Conservation (phyloP, 2,113 vertebrate genomes). For the Lonchura striata region DNA sequence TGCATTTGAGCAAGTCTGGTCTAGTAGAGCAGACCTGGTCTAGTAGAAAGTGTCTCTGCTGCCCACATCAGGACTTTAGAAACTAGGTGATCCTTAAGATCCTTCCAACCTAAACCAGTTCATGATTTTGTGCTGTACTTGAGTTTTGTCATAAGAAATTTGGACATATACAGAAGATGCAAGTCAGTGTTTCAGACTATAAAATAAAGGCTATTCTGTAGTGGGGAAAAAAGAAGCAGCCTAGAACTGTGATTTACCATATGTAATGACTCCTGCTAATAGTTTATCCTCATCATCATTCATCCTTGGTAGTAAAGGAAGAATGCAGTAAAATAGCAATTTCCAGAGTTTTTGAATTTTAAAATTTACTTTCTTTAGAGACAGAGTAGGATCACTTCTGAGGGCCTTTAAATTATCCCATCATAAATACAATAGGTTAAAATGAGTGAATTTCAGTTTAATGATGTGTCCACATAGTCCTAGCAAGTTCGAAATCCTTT, state of each 20-base stretch:
- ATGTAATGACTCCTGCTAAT: background rate
- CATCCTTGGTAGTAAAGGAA: background rate
- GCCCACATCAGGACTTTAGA: fast-evolving
- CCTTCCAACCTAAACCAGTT: background rate
- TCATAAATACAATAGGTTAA: background rate
- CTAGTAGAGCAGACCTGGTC: background rate
- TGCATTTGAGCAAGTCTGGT: background rate
- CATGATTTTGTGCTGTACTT: background rate
- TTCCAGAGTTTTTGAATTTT: background rate
- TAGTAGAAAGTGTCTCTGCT: background rate
- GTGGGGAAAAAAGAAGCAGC: no score
- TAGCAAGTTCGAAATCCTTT: background rate
- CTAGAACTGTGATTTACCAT: background rate
- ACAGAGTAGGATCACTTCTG: background rate
- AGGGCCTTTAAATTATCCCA: background rate
- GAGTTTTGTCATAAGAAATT: background rate
- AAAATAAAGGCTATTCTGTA: background rate
- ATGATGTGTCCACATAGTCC: background rate
- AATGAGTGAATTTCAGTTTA: background rate
- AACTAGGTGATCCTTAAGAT: background rate
- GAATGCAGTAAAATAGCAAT: background rate
- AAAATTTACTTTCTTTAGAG: background rate
- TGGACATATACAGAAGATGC: background rate
- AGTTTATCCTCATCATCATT: background rate
- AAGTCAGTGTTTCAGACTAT: background rate